A percentile compares a stretch with the other conserved stretches of the same genome.
Conservation (phyloP, 2,797 vertebrate genomes). For the Carduelis carduelis region DNA sequence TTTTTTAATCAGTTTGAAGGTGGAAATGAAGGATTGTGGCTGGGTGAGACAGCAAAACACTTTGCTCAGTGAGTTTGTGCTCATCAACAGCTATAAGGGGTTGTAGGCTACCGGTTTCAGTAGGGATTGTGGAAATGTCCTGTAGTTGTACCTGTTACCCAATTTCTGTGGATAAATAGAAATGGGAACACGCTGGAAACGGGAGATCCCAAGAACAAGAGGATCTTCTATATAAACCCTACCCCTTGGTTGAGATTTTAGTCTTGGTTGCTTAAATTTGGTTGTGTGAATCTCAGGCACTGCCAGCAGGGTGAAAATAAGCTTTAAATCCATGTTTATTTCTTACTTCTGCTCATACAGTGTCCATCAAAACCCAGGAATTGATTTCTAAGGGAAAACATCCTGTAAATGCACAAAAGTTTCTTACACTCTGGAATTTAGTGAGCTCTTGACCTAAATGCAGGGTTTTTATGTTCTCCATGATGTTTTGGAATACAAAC, state of each 20-base stretch:
- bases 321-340: not conserved
- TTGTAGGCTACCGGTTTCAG: rapidly evolving
- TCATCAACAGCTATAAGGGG: not conserved
- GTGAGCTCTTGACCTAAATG: not conserved
- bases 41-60: not conserved
- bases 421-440: not conserved
- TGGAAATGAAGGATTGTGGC: not conserved
- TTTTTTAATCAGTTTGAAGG: not conserved
- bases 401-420: not conserved
- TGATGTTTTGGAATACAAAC: not conserved
- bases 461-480: rapidly evolving
- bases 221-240: not conserved
- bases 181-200: not conserved
- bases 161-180: not conserved
- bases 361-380: not conserved
- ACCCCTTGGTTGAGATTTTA: not conserved
- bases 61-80: not conserved
- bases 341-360: not conserved
- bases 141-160: not conserved
- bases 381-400: not conserved
- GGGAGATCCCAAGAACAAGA: not conserved
- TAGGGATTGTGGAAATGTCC: not conserved
- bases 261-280: not conserved
- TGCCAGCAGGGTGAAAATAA: not conserved
- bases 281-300: not conserved